Base-by-base conservation (phyloP, 2,797 vertebrate species). In the Borostomias antarcticus region DNA sequence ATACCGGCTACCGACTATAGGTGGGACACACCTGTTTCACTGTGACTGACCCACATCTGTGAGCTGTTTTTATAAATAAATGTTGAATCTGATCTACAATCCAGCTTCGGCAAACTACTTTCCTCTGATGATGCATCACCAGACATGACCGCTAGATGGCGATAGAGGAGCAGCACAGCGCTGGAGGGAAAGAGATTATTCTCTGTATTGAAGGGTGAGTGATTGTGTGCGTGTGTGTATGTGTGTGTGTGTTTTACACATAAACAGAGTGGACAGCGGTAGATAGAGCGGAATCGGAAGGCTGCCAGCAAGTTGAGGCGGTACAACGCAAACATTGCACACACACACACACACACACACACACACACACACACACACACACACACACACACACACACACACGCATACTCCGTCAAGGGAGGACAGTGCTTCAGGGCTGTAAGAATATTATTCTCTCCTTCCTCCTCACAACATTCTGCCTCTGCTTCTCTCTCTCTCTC, bases 141-240 rank as follows among this genome's bases (percentile, higher is more conserved):
- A 15, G 2, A 23, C 2, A 3, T 9, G 6, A 26, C 80, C 86
- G 81, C 69, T 66, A 79, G 85, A 62, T 71, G 74, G 54, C 85
- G 84, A 11, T 35, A 63, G 47, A 74, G 32, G 47, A 45, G 58
- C 50, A 62, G 13, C 5, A 56, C 10, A 66, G 35, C 6, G 17
- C 43, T 8, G 5, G 30, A 13, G n/a, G 5, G 40, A 19, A 37
- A 51, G 21, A 13, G 1, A 2, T 6, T 17, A 4, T 5, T 45
- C 40, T 17, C 15, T 25, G 23, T 0, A 4, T 4, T 23, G 50
- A 4, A 11, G 7, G 1, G 1, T 26, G 10, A 21, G 10, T 25
- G 21, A 2, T 1, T 23, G 50, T 52, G 23, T 26, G 40, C 0
- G 50, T 51, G 48, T 26, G 50, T 51, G 15, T 13, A 43, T 51